phyloP scores from a whole-genome alignment of 2,888 invertebrate genomes.

The Galerucella calmariensis region DNA sequence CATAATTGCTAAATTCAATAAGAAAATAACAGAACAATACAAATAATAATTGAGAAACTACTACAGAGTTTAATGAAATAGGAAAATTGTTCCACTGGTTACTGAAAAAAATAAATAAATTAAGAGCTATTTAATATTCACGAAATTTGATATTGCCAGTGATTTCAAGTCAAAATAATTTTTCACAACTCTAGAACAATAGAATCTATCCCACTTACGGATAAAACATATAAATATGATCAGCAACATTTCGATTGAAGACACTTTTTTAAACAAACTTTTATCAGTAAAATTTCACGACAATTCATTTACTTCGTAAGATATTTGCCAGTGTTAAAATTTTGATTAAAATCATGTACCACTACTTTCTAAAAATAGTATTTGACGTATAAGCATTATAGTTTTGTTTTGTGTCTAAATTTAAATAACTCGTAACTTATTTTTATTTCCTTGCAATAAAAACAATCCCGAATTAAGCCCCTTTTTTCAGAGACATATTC shows the following conservation, averaged over 20 bases:
- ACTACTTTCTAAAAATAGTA: neutral
- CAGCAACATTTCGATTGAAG: neutral
- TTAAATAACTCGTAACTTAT: neutral
- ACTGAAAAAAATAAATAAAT: neutral
- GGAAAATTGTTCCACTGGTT: neutral
- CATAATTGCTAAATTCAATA: slow-evolving; percentile 16
- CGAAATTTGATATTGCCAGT: no score
- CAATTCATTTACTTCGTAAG: no score
- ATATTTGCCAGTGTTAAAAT: no score
- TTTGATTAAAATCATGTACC: no score
- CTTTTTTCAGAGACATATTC: no score
- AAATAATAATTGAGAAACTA: slow-evolving; percentile 3
- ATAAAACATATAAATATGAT: neutral
- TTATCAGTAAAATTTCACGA: neutral
- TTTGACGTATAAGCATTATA: neutral
- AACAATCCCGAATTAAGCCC: no score
- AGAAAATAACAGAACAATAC: slow-evolving; percentile 23
- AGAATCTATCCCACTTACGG: neutral
- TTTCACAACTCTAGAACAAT: neutral
- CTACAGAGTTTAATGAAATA: neutral
- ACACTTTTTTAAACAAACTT: neutral
- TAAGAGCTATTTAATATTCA: no score
- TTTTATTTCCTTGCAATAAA: neutral
- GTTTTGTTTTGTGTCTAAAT: neutral
- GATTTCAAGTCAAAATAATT: neutral